These are phyloP conservation scores for Uropetala carovei DNA, from an alignment of 2,888 invertebrate species.

Conservation along the genomic window DNA sequence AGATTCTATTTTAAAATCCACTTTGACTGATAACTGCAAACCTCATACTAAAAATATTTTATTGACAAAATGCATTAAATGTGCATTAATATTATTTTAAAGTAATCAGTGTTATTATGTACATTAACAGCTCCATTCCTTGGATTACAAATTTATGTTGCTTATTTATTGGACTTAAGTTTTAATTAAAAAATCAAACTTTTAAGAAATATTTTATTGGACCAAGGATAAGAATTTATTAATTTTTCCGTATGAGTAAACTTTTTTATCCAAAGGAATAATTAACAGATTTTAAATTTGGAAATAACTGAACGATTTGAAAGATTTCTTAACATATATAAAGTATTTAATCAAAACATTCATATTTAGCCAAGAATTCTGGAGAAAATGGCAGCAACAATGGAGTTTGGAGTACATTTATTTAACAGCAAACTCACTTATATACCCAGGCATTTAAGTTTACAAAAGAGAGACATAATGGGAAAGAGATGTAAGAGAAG, in stretches of 20 bases:
- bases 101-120: no score
- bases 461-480: slow-evolving; percentile 63
- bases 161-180: no score
- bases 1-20: slow-evolving; percentile 7
- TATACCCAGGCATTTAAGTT: slow-evolving; percentile 56
- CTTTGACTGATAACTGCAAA: not conserved
- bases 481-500: slow-evolving; percentile 59
- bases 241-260: not conserved
- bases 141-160: no score
- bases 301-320: slow-evolving; percentile 29
- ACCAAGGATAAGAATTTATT: not conserved
- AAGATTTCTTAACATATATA: not conserved
- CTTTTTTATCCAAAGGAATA: no score
- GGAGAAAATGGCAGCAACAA: slow-evolving; percentile 62
- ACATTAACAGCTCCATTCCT: no score
- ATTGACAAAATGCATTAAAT: not conserved
- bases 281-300: not conserved
- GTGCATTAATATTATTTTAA: no score
- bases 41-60: not conserved
- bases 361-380: not conserved
- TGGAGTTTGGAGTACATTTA: slow-evolving; percentile 49
- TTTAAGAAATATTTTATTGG: not conserved
- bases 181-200: no score
- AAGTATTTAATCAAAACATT: slow-evolving; percentile 7
- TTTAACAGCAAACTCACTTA: slow-evolving; percentile 46